These are phyloP conservation scores for Bimastos eiseni DNA, from an alignment of 2,888 invertebrate genomes.

Conservation along the genomic window DNA sequence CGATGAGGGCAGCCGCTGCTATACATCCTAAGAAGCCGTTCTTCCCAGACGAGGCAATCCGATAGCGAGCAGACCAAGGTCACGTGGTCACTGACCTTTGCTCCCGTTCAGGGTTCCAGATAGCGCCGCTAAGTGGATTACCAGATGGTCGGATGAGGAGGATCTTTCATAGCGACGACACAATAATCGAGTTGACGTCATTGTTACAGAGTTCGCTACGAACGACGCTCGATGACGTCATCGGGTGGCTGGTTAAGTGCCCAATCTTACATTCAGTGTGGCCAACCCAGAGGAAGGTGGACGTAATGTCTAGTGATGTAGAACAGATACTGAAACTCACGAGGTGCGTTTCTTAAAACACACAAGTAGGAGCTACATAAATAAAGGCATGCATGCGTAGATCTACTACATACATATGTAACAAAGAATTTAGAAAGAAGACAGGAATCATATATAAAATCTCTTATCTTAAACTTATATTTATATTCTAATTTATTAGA, in stretches of 20 bases:
- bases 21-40: not conserved
- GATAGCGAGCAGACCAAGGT: not conserved
- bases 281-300: not conserved
- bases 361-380: too few relatives aligned
- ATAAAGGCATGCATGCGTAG: too few relatives aligned
- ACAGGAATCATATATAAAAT: too few relatives aligned
- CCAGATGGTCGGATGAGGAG: not conserved
- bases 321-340: not conserved
- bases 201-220: not conserved
- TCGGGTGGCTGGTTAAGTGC: not conserved
- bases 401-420: not conserved
- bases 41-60: not conserved
- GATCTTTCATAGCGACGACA: not conserved
- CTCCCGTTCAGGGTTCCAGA: not conserved
- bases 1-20: not conserved
- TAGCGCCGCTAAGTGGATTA: not conserved
- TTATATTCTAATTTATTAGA: too few relatives aligned
- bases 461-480: too few relatives aligned
- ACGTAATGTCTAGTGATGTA: not conserved
- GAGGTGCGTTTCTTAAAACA: too few relatives aligned
- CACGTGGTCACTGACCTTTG: not conserved
- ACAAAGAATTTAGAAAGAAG: too few relatives aligned
- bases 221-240: constrained; percentile 13
- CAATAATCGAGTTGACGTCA: not conserved
- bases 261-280: not conserved